Evolutionary conservation across 1,140 invertebrate species (phyloP).

Genomic region (Dolichoris vasculosae): DNA sequence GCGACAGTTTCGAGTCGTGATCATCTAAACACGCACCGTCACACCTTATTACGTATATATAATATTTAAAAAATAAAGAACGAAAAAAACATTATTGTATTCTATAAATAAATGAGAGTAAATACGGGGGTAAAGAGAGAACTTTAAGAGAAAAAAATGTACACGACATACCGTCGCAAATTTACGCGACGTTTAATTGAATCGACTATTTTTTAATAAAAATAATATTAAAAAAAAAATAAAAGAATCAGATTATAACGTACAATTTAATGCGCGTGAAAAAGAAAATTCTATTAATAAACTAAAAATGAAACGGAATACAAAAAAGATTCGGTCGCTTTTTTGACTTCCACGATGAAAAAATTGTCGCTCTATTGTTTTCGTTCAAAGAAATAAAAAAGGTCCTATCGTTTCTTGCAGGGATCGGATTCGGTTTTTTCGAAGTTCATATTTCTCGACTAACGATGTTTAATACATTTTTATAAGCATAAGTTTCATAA

Average conservation of each 20-base stretch:
- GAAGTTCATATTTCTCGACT: slow-evolving; percentile 1
- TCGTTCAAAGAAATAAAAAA: slow-evolving; percentile 8
- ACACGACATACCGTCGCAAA: slow-evolving; percentile 29
- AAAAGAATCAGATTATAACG: slow-evolving; percentile 52
- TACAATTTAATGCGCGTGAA: slow-evolving; percentile 45
- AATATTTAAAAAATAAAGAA: slow-evolving; percentile 38
- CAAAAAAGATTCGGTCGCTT: slow-evolving; percentile 50
- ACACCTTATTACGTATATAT: slow-evolving; percentile 49
- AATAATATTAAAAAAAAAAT: slow-evolving; percentile 43
- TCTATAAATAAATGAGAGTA: slow-evolving; percentile 30
- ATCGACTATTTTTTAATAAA: slow-evolving; percentile 55
- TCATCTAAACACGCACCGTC: slow-evolving; percentile 55
- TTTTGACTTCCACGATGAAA: slow-evolving; percentile 45
- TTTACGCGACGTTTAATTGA: slow-evolving; percentile 42
- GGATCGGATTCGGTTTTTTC: slow-evolving; percentile 47
- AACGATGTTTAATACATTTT: slow-evolving; percentile 3
- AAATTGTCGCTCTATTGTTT: slow-evolving; percentile 44
- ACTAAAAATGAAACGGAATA: slow-evolving; percentile 37
- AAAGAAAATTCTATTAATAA: slow-evolving; percentile 21
- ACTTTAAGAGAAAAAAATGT: slow-evolving; percentile 23
- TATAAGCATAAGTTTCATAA: slow-evolving; percentile 6
- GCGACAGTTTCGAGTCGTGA: slow-evolving; percentile 55
- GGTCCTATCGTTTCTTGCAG: slow-evolving; percentile 13
- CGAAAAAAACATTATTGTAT: slow-evolving; percentile 32
- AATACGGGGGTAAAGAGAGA: neutral